Evolutionary conservation across 2,888 invertebrate genomes (phyloP), one percentile per base, ranked within the genome.

Genomic region (Dorcus hopei): DNA sequence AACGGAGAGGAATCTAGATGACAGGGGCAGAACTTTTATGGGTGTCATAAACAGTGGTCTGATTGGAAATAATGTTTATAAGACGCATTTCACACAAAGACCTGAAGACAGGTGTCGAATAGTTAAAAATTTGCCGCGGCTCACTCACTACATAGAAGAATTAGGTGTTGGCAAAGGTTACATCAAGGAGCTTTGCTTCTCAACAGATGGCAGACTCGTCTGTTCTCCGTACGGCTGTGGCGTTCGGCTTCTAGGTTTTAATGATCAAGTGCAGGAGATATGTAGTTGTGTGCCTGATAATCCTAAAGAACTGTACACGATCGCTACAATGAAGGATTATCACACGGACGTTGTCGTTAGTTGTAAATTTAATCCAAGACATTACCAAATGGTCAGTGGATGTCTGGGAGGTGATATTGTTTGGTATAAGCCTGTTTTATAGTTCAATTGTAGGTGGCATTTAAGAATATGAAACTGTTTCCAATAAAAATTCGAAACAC

Each of bases 151-250:
- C 38, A 83, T 88, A 7, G 87, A 92, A 70, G 96, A 97, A 75
- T 89, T 92, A 0, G 95, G 93, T 72, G 90, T 91, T 9, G 95
- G 93, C 1, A 89, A 89, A 64, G 95, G 95, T 0, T 95, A 91
- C 69, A 96, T 97, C 56, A 97, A 97, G 79, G 97, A 96, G 74
- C 80, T 94, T 48, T 92, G 93, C 70, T 96, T 93, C 77, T 95
- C 95, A 1, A 82, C 91, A 1, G 95, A 96, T 75, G 97, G 97
- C 0, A 84, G 95, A 51, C 79, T 96, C 8, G 88, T 97, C 33
- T 93, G 93, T 73, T 96, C 95, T 0, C 96, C 97, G 0, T 95
- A 89, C 76, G 91, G 89, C 0, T 88, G 86, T 70, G 95, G 96
- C 38, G 86, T 95, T 61, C 82, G 96, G n/a, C 81, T 97, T 3